A percentile compares a stretch with the other conserved stretches of the same genome.
Conservation (phyloP, 2,797 vertebrate species). For the Dendrocincla tyrannina region DNA sequence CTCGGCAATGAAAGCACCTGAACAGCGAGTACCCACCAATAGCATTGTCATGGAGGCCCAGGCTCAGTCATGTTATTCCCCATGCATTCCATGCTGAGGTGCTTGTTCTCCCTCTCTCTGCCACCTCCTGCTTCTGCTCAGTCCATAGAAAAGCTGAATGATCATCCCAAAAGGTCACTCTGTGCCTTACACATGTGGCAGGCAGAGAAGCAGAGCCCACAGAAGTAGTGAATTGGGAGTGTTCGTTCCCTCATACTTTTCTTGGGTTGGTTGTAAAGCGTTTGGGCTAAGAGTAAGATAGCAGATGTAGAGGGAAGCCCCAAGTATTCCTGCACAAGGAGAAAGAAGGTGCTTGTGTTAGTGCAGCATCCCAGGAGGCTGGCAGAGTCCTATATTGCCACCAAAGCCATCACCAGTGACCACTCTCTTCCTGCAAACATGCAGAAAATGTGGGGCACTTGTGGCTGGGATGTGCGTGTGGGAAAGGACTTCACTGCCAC, state of each 20-base stretch:
- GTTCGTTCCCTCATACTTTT: background rate
- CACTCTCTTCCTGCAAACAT: background rate
- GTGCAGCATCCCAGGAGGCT: background rate
- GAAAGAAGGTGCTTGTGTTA: rapidly evolving
- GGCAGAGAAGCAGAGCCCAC: background rate
- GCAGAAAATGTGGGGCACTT: rapidly evolving
- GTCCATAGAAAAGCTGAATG: background rate
- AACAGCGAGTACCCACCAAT: background rate
- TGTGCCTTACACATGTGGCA: background rate
- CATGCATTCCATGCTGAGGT: rapidly evolving
- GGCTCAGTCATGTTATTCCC: background rate
- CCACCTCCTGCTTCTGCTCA: background rate
- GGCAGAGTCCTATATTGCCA: rapidly evolving
- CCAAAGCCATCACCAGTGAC: background rate
- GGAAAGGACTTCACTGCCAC: background rate
- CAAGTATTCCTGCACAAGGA: background rate
- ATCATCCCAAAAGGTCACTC: background rate
- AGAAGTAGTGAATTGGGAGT: background rate
- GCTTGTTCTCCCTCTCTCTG: background rate
- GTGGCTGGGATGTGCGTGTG: background rate
- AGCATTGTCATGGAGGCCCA: background rate
- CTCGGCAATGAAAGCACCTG: rapidly evolving
- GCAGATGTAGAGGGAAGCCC: background rate
- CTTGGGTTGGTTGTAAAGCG: background rate
- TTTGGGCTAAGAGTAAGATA: background rate